A percentile compares a stretch with the other conserved stretches of the same genome.
Conservation (phyloP, 2,888 invertebrate species). For the Calliphora vomitoria region DNA sequence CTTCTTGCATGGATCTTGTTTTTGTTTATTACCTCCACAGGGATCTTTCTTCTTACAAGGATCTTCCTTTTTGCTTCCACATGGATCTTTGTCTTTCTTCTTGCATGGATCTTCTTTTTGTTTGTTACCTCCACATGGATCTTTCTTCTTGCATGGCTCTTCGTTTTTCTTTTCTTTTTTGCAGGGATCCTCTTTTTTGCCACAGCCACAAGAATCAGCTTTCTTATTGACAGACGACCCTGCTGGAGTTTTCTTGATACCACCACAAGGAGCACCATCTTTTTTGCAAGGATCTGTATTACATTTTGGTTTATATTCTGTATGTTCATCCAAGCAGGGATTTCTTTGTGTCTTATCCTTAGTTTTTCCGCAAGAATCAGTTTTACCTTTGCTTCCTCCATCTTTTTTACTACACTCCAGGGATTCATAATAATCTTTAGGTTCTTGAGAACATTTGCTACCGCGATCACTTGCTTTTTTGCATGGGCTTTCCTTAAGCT, state of each 20-base stretch:
- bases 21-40: slow-evolving; percentile 27
- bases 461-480: slow-evolving; percentile 9
- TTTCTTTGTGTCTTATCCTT: slow-evolving; percentile 21
- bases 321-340: slow-evolving; percentile 27
- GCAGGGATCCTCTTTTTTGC: slow-evolving; percentile 10
- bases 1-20: slow-evolving; percentile 47
- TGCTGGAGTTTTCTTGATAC: background rate
- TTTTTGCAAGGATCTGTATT: slow-evolving; percentile 60
- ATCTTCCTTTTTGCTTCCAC: slow-evolving; percentile 48
- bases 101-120: slow-evolving; percentile 47
- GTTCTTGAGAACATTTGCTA: background rate
- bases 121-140: slow-evolving; percentile 20
- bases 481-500: background rate
- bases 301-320: slow-evolving; percentile 63
- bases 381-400: slow-evolving; percentile 2
- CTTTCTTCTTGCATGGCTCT: slow-evolving; percentile 20
- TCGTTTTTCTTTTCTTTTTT: slow-evolving; percentile 30
- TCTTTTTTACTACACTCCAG: background rate
- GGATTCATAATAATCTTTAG: background rate
- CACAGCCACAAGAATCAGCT: background rate
- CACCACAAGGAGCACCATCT: background rate
- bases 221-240: background rate
- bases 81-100: slow-evolving; percentile 22
- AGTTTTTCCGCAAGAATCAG: background rate
- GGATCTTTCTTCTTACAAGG: slow-evolving; percentile 13